Evolutionary conservation across 2,113 vertebrate species (phyloP), one percentile per base, ranked within the genome.

Genomic region (Larimichthys polyactis): DNA sequence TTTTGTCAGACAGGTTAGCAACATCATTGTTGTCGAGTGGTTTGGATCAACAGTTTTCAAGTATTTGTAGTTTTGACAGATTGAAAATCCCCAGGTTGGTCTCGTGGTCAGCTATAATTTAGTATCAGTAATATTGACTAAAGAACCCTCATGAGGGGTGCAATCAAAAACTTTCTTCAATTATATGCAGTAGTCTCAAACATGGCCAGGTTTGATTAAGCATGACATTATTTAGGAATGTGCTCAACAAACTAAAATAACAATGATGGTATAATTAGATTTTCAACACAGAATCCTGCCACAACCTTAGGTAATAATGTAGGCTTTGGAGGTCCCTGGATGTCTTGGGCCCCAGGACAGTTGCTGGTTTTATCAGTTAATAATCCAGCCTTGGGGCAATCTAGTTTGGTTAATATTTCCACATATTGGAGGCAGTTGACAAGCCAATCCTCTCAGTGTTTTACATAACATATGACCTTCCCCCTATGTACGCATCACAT

Each of bases 1-100:
- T 55, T 29, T 52, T 32, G 46, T 64, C 64, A 46, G 64, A 17
- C 36, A 54, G 22, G 79, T 81, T 60, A 44, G 24, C 63, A 52
- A 43, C 44, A 22, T 40, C 8, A 57, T 24, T 29, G 36, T 3
- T 27, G 36, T 8, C 22, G 27, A 40, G 29, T 27, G 52, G 46
- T 20, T 69, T 48, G 4, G 10, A 19, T 68, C 0, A 17, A 17
- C 5, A 4, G n/a, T 24, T 27, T 17, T 57, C 11, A 66, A 16
- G 70, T n/a, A 43, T 24, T 44, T 70, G 16, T 63, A 51, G 36
- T 36, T 36, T 36, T 40, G 36, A 78, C 32, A 63, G 32, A 75
- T 66, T 65, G 10, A 75, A 43, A 57, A 71, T 24, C 8, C 17
- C 1, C 6, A 27, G 3, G 12, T 27, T 51, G 15, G 10, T 67